phyloP scores from a whole-genome alignment of 2,797 vertebrate genomes.

The Silurus aristotelis region DNA sequence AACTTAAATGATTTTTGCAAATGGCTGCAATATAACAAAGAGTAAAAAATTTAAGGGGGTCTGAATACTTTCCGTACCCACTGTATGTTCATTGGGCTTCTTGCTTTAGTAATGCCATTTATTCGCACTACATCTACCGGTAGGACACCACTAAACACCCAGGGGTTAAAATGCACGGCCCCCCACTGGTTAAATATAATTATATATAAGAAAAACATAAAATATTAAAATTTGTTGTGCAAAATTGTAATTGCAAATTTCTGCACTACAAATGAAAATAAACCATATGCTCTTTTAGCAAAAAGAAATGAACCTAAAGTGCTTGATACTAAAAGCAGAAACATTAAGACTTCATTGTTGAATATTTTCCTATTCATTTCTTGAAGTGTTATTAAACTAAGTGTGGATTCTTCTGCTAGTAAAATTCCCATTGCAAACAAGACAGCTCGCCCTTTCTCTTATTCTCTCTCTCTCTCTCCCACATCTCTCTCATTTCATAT shows the following conservation, averaged over 20 bases:
- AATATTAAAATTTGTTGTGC: not conserved
- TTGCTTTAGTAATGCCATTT: no score
- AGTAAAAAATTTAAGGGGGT: no score
- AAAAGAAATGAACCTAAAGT: not conserved
- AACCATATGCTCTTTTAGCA: not conserved
- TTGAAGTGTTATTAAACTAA: not conserved
- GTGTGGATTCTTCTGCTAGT: not conserved
- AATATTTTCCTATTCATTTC: not conserved
- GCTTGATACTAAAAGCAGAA: no score
- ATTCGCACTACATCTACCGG: no score
- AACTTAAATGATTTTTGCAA: no score
- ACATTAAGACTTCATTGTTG: not conserved
- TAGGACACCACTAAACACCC: no score
- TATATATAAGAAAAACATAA: not conserved
- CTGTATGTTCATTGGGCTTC: no score
- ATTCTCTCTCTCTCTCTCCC: slow-evolving; percentile 47
- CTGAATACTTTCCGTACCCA: no score
- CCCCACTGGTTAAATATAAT: not conserved
- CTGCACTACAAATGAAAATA: not conserved
- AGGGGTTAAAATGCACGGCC: no score
- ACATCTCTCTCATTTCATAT: slow-evolving; percentile 1
- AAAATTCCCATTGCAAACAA: not conserved
- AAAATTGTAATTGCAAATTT: not conserved
- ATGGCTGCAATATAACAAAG: no score
- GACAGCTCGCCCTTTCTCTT: slow-evolving; percentile 11